phyloP scores from a whole-genome alignment of 2,888 invertebrate genomes.

The Synergus gifuensis region DNA sequence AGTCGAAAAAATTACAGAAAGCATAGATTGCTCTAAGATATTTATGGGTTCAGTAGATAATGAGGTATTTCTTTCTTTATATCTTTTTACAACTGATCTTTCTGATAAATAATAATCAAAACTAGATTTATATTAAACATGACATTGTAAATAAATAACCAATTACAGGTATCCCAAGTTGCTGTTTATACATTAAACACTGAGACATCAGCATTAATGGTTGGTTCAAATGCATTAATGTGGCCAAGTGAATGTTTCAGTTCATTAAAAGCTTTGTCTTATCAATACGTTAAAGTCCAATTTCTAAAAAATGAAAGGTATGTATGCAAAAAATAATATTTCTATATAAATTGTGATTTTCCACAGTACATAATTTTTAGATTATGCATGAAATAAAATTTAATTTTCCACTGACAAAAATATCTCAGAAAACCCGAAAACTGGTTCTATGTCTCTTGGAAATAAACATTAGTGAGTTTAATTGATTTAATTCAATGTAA shows the following conservation, averaged over 20 bases:
- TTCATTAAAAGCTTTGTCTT: constrained; percentile 52
- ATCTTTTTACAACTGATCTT: constrained; percentile 22
- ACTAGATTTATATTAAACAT: not conserved
- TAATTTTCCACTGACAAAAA: too few species aligned
- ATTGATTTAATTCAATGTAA: not conserved
- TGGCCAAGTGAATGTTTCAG: constrained; percentile 60
- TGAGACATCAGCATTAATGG: constrained; percentile 58
- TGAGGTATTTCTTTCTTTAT: constrained; percentile 48
- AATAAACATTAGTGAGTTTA: not conserved
- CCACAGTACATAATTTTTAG: too few species aligned
- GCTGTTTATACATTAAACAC: constrained; percentile 44
- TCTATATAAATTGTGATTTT: not conserved
- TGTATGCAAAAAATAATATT: not conserved
- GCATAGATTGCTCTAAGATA: constrained; percentile 56
- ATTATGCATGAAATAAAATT: too few species aligned
- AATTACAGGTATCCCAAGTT: constrained; percentile 57
- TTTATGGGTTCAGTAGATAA: constrained; percentile 53
- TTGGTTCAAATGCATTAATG: constrained; percentile 58
- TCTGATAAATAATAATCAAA: not conserved
- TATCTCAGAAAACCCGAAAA: too few species aligned
- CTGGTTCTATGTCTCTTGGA: not conserved
- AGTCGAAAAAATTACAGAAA: constrained; percentile 47
- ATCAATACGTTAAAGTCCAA: constrained; percentile 62
- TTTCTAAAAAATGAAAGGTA: constrained; percentile 63
- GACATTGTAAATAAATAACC: not conserved